Conservation (phyloP, 2,888 invertebrate genomes). For the Synergus umbraculus region DNA sequence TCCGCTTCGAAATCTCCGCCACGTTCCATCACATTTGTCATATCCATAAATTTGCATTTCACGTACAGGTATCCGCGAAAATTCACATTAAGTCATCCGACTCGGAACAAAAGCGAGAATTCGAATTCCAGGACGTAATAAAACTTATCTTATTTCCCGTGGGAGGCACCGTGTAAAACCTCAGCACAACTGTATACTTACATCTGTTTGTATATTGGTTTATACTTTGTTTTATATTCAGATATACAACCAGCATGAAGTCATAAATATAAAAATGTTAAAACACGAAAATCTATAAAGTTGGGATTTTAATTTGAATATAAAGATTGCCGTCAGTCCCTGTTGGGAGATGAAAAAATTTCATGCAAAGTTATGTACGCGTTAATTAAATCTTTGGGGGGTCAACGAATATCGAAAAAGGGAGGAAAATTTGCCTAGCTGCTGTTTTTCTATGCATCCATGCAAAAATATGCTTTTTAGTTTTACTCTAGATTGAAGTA, state of each 20-base stretch:
- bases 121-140: slow-evolving; percentile 16
- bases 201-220: neutral
- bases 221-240: neutral
- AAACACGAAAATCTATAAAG: neutral
- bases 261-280: no score
- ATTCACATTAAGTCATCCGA: slow-evolving; percentile 40
- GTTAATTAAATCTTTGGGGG: slow-evolving; percentile 20
- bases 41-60: slow-evolving; percentile 49
- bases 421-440: slow-evolving; percentile 22
- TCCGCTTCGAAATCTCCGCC: slow-evolving; percentile 37
- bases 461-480: slow-evolving; percentile 41
- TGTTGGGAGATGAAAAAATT: neutral
- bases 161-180: neutral
- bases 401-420: slow-evolving; percentile 11
- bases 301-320: neutral
- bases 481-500: slow-evolving; percentile 11
- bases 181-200: neutral
- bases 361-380: slow-evolving; percentile 29
- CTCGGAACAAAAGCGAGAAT: slow-evolving; percentile 27
- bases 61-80: slow-evolving; percentile 41
- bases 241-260: neutral
- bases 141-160: slow-evolving; percentile 36
- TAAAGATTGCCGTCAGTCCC: neutral
- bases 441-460: slow-evolving; percentile 37
- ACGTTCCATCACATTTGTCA: slow-evolving; percentile 46